These are phyloP conservation scores for Apotomis capreana DNA, from an alignment of 2,888 invertebrate genomes.

Conservation along the genomic window DNA sequence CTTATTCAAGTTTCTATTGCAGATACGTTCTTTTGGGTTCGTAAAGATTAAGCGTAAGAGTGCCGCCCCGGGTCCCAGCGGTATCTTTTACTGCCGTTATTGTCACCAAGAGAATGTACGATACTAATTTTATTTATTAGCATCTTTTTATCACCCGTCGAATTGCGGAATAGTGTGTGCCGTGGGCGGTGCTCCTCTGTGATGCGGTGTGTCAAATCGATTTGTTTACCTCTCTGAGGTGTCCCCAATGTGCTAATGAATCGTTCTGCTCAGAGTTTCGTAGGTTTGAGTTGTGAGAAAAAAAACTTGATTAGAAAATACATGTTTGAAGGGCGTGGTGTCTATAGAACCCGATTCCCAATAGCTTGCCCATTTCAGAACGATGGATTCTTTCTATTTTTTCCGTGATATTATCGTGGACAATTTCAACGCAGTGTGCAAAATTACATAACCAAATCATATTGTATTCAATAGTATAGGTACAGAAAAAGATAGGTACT, in stretches of 20 bases:
- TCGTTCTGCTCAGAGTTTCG: constrained; percentile 40
- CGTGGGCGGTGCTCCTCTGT: constrained; percentile 65
- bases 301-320: not conserved
- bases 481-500: too few species aligned
- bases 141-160: constrained; percentile 68
- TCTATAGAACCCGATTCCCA: too few species aligned
- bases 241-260: constrained; percentile 48
- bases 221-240: constrained; percentile 56
- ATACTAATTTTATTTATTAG: constrained; percentile 80
- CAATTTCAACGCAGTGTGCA: too few species aligned
- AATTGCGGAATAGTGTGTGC: constrained; percentile 67
- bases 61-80: constrained; percentile 58
- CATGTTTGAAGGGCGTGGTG: too few species aligned
- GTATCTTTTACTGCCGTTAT: constrained; percentile 58
- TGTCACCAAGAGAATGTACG: constrained; percentile 55
- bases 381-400: too few species aligned
- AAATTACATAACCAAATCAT: too few species aligned
- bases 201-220: constrained; percentile 62
- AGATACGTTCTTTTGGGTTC: constrained; percentile 2
- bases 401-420: too few species aligned
- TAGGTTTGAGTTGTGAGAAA: constrained; percentile 21
- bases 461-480: too few species aligned
- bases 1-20: not conserved
- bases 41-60: constrained; percentile 27
- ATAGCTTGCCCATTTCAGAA: too few species aligned